A percentile compares a stretch with the other conserved stretches of the same genome.
These are phyloP conservation scores for Brachyopa scutellaris DNA, from an alignment of 2,888 invertebrate genomes.

Conservation along the genomic window DNA sequence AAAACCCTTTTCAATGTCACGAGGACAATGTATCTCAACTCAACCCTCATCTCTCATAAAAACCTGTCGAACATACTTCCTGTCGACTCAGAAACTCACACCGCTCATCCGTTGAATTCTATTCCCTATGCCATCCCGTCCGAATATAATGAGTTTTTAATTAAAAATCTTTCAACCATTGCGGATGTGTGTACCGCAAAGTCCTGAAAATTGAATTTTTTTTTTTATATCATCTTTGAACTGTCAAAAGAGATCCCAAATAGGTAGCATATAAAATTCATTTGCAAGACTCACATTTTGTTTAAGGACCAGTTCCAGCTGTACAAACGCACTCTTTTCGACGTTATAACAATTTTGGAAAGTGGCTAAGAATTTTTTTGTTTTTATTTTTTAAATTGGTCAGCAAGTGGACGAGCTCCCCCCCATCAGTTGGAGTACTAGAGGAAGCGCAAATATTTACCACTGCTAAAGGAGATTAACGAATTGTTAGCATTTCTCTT, in stretches of 20 bases:
- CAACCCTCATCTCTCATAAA: not conserved
- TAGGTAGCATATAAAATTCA: too few relatives aligned
- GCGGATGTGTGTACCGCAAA: not conserved
- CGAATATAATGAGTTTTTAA: not conserved
- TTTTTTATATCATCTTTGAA: not conserved
- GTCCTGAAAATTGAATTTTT: not conserved
- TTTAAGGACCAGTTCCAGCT: not conserved
- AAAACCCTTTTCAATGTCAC: not conserved
- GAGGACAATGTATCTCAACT: too few relatives aligned
- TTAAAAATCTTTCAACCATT: not conserved
- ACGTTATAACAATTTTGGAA: not conserved
- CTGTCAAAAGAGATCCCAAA: too few relatives aligned
- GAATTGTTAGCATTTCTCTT: conserved; percentile 12
- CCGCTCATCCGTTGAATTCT: not conserved
- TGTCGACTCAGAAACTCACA: not conserved
- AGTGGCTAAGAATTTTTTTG: too few relatives aligned
- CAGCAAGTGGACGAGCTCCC: too few relatives aligned
- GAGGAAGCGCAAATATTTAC: not conserved
- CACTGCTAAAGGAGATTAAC: not conserved
- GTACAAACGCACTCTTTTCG: not conserved
- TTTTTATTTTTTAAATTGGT: too few relatives aligned
- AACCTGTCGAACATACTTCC: not conserved
- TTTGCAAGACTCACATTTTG: too few relatives aligned
- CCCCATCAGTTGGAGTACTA: too few relatives aligned
- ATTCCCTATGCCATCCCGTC: not conserved